Base-by-base conservation (phyloP, 2,888 invertebrate genomes). In the Myathropa florea region DNA sequence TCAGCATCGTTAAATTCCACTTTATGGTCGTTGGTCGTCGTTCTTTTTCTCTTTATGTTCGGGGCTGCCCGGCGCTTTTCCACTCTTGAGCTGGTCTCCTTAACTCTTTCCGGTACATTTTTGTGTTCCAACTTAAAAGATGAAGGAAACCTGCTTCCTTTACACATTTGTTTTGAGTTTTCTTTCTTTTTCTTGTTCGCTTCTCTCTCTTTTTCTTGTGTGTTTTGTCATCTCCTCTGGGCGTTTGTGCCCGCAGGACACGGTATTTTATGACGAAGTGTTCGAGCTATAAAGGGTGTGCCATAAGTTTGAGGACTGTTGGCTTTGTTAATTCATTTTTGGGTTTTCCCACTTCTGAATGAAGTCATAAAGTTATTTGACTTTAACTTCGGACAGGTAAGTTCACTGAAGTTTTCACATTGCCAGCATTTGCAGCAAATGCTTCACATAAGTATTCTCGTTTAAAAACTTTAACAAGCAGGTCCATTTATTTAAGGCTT, bases 1-100 rank as follows among this genome's bases (percentile, higher is more conserved):
- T 83, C 78, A 82, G 85, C 73, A 78, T 86, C 85, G 83, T 86
- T 86, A 83, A 86, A 83, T 75, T 78, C 83, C 64, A 78, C 85
- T 83, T 86, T 82, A 78, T 70, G 73, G 72, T 77, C 70, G 72
- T 70, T 73, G 77, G 82, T 68, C 65, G 70, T 18, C 46, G 46
- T 46, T 78, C 75, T 64, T 72, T 77, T 55, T 2, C 61, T 63
- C 57, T 39, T 59, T 46, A 24, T 33, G 65, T 30, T 30, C 21
- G n/a, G 24, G 3, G n/a, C 26, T 23, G 36, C 39, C 63, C 60
- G 63, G 55, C 76, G 57, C 63, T 26, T 72, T 12, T 18, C 46
- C 68, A 26, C 30, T 14, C 65, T 9, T 1, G 24, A 57, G 67
- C 36, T 72, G 24, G 39, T 39, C 59, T 59, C 63, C 71, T 72